Conservation (phyloP, 2,888 invertebrate species). For the Agrotis ipsilon region DNA sequence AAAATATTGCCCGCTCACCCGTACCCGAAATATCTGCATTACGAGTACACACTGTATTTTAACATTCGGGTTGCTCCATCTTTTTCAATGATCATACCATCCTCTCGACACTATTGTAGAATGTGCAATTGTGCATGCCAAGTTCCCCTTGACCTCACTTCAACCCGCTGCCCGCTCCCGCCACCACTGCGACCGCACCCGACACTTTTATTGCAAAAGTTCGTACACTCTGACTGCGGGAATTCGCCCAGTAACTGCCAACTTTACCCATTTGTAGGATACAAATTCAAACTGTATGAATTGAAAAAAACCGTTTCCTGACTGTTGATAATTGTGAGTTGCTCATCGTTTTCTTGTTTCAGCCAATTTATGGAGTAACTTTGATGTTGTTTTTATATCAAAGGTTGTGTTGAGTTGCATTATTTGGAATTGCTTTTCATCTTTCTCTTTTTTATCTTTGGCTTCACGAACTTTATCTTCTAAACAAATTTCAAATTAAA, state of each 20-base stretch:
- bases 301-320: conserved; percentile 77
- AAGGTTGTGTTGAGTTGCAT: not conserved
- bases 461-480: not conserved
- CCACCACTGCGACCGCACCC: conserved; percentile 61
- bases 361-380: conserved; percentile 52
- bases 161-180: conserved; percentile 40
- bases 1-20: no score
- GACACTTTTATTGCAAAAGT: conserved; percentile 85
- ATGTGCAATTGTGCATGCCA: conserved; percentile 11
- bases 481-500: not conserved
- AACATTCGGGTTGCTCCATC: no score
- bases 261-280: conserved; percentile 81
- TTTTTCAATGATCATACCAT: conserved; percentile 5
- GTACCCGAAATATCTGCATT: no score
- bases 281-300: conserved; percentile 79
- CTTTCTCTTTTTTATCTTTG: not conserved
- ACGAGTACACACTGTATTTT: no score
- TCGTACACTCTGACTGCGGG: conserved; percentile 72
- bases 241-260: conserved; percentile 72
- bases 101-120: not conserved
- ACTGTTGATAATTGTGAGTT: conserved; percentile 65
- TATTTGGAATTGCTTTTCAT: conserved; percentile 3
- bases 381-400: conserved; percentile 41
- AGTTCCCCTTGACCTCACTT: conserved; percentile 34
- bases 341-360: conserved; percentile 50